Conservation (phyloP, 2,113 vertebrate genomes). For the Pygoscelis antarcticus region DNA sequence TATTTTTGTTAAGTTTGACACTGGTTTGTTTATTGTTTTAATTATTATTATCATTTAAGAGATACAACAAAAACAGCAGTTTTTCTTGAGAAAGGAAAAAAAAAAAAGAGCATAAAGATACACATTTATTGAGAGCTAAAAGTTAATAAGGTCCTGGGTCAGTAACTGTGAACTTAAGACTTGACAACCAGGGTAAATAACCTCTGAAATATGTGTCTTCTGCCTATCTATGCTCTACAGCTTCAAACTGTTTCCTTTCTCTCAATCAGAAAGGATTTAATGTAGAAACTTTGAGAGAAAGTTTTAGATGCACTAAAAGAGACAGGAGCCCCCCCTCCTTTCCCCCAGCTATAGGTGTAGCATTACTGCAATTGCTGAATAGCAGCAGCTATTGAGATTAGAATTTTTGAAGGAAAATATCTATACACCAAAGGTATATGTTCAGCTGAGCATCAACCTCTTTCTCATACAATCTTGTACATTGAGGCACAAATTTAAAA, state of each 20-base stretch:
- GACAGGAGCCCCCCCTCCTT: background rate
- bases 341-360: background rate
- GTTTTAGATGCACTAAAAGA: background rate
- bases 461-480: background rate
- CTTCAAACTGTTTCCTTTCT: background rate
- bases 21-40: background rate
- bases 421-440: background rate
- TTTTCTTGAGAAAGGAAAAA: background rate
- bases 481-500: background rate
- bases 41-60: background rate
- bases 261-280: background rate
- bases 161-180: background rate
- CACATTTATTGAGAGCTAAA: background rate
- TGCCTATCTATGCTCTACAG: background rate
- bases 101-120: background rate
- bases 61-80: background rate
- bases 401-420: background rate
- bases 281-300: background rate
- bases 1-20: background rate
- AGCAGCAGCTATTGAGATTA: background rate
- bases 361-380: background rate
- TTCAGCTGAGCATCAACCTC: background rate
- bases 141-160: constrained; percentile 8
- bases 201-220: background rate
- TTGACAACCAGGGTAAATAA: background rate